phyloP scores from a whole-genome alignment of 2,888 invertebrate genomes.

The Lochmaea crataegi region DNA sequence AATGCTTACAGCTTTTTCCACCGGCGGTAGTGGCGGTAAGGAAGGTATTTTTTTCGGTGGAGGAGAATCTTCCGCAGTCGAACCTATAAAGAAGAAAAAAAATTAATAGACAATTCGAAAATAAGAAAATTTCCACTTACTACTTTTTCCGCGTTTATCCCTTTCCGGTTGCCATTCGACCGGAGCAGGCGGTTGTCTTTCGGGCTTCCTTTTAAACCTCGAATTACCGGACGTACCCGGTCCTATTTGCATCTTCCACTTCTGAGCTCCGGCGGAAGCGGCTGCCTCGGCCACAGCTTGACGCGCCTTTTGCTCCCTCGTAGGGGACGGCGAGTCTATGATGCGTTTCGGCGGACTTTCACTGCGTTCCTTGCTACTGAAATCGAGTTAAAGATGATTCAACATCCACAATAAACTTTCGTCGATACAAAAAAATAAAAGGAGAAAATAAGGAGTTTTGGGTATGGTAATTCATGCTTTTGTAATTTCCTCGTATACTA shows the following conservation, averaged over 20 bases:
- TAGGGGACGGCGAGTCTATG: constrained; percentile 64
- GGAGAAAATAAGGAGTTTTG: no score
- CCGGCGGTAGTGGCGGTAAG: constrained; percentile 66
- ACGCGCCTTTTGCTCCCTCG: constrained; percentile 65
- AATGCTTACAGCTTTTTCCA: constrained; percentile 72
- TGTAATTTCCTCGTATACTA: no score
- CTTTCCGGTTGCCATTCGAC: constrained; percentile 67
- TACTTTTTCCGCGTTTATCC: constrained; percentile 65
- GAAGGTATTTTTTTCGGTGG: constrained; percentile 63
- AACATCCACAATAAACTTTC: neutral
- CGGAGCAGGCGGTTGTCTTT: constrained; percentile 55
- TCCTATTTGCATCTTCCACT: constrained; percentile 79
- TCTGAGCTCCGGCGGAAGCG: constrained; percentile 68
- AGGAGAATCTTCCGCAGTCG: constrained; percentile 35
- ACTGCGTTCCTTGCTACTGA: constrained; percentile 57
- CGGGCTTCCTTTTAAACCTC: constrained; percentile 74
- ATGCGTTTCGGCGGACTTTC: constrained; percentile 59
- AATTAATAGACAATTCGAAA: neutral
- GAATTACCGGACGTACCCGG: constrained; percentile 66
- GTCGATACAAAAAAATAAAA: neutral
- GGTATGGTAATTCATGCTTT: no score
- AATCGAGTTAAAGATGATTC: neutral
- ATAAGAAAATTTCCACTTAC: constrained; percentile 16
- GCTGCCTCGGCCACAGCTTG: constrained; percentile 66
- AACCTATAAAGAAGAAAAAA: constrained; percentile 21